Evolutionary conservation across 2,797 vertebrate species (phyloP).

Genomic region (Sitta carolinensis): DNA sequence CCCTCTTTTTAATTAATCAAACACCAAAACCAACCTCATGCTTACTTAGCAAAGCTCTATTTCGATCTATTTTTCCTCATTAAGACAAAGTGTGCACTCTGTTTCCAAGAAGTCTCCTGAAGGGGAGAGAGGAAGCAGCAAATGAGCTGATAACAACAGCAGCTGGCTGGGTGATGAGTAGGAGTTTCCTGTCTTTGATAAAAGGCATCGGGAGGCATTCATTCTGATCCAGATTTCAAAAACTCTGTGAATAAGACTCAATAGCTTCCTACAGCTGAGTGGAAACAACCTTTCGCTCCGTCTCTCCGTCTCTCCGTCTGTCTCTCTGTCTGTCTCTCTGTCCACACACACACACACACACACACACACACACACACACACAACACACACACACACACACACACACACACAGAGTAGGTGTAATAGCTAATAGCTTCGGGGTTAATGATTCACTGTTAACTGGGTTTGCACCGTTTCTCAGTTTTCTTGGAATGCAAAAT

Average conservation of each 20-base stretch:
- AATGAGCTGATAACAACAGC: slow-evolving; percentile 23
- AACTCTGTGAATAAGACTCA: background rate
- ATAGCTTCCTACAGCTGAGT: slow-evolving; percentile 30
- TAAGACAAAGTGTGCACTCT: background rate
- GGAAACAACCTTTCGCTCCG: slow-evolving; percentile 8
- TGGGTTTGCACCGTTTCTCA: background rate
- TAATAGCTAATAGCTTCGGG: background rate
- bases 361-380: too few species aligned
- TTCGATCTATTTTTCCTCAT: background rate
- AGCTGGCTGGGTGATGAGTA: slow-evolving; percentile 34
- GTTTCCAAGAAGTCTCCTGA: background rate
- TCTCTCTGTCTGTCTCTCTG: too few species aligned
- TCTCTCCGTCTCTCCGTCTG: too few species aligned
- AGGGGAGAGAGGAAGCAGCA: slow-evolving; percentile 8
- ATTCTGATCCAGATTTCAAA: slow-evolving; percentile 25
- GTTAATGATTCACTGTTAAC: background rate
- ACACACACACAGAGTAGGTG: background rate
- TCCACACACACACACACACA: too few species aligned
- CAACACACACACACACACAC: background rate
- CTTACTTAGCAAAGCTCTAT: background rate
- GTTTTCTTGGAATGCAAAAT: background rate
- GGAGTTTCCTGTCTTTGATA: slow-evolving; percentile 40
- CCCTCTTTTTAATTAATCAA: background rate
- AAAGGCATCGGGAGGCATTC: background rate
- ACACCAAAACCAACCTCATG: background rate